phyloP scores from a whole-genome alignment of 2,888 invertebrate genomes.

The Erebia epiphron region DNA sequence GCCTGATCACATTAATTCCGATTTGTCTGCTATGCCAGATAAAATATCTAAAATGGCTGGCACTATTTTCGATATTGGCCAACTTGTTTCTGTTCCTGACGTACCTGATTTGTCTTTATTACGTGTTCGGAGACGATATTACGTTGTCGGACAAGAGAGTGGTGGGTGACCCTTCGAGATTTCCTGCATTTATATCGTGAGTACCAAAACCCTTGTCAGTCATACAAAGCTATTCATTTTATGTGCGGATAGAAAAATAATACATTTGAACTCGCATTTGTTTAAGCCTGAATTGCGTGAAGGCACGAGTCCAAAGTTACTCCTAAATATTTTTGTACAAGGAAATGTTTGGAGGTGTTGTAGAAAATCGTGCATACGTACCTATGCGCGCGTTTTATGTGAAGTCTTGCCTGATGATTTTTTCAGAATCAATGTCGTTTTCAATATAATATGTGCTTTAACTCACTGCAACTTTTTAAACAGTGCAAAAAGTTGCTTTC shows the following conservation, averaged over 20 bases:
- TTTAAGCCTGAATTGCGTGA: too few relatives aligned
- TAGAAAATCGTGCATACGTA: too few relatives aligned
- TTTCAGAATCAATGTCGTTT: too few relatives aligned
- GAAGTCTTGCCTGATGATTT: too few relatives aligned
- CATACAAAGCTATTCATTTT: background rate
- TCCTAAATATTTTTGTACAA: too few relatives aligned
- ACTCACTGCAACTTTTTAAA: too few relatives aligned
- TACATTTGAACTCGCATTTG: too few relatives aligned
- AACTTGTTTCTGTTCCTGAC: slow-evolving; percentile 91
- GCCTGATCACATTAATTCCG: slow-evolving; percentile 66
- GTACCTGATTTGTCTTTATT: slow-evolving; percentile 93
- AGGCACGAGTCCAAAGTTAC: too few relatives aligned
- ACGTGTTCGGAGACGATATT: slow-evolving; percentile 85
- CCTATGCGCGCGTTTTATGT: too few relatives aligned
- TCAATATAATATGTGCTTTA: too few relatives aligned
- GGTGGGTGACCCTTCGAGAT: slow-evolving; percentile 80
- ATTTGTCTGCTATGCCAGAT: slow-evolving; percentile 78
- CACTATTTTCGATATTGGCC: slow-evolving; percentile 95
- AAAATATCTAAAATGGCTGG: slow-evolving; percentile 90
- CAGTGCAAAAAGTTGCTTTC: too few relatives aligned
- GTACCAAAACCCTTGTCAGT: slow-evolving; percentile 41
- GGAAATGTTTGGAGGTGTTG: too few relatives aligned
- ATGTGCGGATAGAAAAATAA: background rate
- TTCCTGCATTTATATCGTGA: slow-evolving; percentile 93
- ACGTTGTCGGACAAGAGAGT: slow-evolving; percentile 76